Evolutionary conservation across 2,888 invertebrate species (phyloP).

Genomic region (Rotaria magnacalcarata): DNA sequence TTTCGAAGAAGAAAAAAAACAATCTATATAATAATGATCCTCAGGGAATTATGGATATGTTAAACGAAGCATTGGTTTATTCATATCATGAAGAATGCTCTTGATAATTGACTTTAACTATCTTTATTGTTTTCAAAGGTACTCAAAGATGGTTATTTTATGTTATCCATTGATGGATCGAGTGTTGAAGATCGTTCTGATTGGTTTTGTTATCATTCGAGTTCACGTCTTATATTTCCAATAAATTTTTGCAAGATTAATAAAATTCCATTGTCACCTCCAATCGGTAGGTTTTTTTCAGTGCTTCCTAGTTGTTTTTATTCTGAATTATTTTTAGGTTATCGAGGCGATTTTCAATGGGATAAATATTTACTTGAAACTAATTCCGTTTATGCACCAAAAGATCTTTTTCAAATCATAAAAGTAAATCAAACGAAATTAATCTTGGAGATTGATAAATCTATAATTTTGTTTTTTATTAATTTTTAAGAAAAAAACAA

Average conservation of each 20-base stretch:
- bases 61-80: too few species aligned
- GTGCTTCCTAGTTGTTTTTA: too few species aligned
- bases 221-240: slow-evolving; percentile 88
- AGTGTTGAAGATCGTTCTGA: slow-evolving; percentile 70
- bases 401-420: slow-evolving; percentile 70
- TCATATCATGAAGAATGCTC: too few species aligned
- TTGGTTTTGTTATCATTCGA: slow-evolving; percentile 92
- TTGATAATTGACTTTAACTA: too few species aligned
- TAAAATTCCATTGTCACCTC: slow-evolving; percentile 77
- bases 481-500: slow-evolving; percentile 66
- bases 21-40: too few species aligned
- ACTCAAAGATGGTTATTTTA: slow-evolving; percentile 82
- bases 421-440: slow-evolving; percentile 47
- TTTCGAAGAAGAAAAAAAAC: too few species aligned
- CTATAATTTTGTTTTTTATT: slow-evolving; percentile 19
- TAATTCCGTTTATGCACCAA: slow-evolving; percentile 70
- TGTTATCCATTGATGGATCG: slow-evolving; percentile 89
- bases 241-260: slow-evolving; percentile 85
- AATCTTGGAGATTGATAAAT: not conserved
- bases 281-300: slow-evolving; percentile 63
- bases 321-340: slow-evolving; percentile 51
- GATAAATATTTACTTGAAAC: slow-evolving; percentile 67
- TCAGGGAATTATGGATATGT: too few species aligned
- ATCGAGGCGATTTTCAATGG: slow-evolving; percentile 72
- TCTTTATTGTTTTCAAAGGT: slow-evolving; percentile 54